Conservation (phyloP, 2,113 vertebrate genomes). For the Pterophyllum scalare region DNA sequence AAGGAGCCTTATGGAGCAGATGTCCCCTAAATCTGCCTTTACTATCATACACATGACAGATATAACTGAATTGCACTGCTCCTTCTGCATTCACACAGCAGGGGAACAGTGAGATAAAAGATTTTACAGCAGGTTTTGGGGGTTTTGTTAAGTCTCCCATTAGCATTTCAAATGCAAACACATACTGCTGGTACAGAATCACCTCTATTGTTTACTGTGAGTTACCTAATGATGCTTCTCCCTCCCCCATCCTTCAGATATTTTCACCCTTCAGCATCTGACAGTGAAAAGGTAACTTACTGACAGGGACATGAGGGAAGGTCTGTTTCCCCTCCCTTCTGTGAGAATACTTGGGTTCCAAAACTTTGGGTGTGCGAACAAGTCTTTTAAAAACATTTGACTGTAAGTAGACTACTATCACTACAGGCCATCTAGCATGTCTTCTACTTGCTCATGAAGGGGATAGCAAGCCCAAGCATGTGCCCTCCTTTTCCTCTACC, state of each 20-base stretch:
- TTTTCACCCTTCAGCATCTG: slow-evolving; percentile 42
- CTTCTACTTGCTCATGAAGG: slow-evolving; percentile 23
- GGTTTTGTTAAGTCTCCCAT: accelerated
- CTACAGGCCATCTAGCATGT: neutral
- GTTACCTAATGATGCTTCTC: slow-evolving; percentile 38
- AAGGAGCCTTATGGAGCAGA: slow-evolving; percentile 58
- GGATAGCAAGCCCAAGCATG: slow-evolving; percentile 67
- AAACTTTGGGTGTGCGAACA: neutral
- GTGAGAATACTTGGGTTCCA: neutral
- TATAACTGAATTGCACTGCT: neutral
- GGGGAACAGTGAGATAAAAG: neutral
- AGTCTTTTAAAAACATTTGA: neutral
- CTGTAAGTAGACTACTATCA: neutral
- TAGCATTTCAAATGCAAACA: slow-evolving; percentile 8
- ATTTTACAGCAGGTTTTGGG: neutral
- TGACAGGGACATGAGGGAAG: neutral
- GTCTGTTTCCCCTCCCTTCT: neutral
- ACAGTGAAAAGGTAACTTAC: slow-evolving; percentile 30
- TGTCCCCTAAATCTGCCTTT: slow-evolving; percentile 67
- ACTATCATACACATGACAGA: neutral
- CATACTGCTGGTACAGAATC: neutral
- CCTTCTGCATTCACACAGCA: neutral
- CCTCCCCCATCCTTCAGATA: slow-evolving; percentile 18
- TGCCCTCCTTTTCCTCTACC: neutral
- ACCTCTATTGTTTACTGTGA: slow-evolving; percentile 52